Evolutionary conservation across 2,888 invertebrate species (phyloP).

Genomic region (Dione juno): DNA sequence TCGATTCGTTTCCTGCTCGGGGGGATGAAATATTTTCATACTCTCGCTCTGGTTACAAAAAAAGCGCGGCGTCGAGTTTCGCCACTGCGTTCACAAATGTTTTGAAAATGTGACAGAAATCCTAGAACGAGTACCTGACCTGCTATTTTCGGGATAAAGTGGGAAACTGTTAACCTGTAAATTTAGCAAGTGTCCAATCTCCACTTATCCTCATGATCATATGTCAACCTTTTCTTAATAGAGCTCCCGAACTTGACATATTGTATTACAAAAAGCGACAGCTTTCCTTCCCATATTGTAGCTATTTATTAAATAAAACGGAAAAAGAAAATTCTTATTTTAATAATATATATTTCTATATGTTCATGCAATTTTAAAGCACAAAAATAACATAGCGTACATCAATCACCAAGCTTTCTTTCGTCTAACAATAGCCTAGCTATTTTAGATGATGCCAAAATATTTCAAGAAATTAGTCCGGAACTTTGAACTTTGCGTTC

Average conservation of each 20-base stretch:
- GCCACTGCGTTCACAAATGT: no score
- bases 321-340: no score
- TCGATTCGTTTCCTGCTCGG: background rate
- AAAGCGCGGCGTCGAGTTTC: background rate
- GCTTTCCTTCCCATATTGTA: no score
- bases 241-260: background rate
- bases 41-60: background rate
- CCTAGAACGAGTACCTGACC: no score
- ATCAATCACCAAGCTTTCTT: background rate
- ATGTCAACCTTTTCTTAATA: background rate
- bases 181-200: background rate
- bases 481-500: constrained; percentile 13
- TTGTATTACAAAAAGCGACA: background rate
- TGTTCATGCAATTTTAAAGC: no score
- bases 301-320: no score
- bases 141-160: no score
- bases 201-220: background rate
- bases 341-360: no score
- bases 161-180: background rate
- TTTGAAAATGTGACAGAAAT: no score
- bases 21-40: no score
- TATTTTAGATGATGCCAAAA: constrained; percentile 12
- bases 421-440: constrained; percentile 10
- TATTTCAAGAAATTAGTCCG: constrained; percentile 12
- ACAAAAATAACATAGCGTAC: background rate